Evolutionary conservation across 2,888 invertebrate genomes (phyloP).

Genomic region (Amblyteles armatorius): DNA sequence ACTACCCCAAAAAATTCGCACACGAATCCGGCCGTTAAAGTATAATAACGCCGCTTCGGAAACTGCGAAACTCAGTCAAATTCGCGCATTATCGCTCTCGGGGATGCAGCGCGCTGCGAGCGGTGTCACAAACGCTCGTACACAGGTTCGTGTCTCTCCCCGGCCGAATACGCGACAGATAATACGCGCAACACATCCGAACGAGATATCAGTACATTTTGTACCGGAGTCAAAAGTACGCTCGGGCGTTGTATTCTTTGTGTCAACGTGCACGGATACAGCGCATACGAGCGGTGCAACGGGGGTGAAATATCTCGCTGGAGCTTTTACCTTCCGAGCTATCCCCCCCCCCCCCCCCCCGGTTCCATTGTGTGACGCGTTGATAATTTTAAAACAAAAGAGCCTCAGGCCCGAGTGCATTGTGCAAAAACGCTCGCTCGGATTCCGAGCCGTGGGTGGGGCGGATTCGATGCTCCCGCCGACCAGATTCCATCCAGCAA

Average conservation of each 20-base stretch:
- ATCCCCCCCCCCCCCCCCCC: conserved; percentile 28
- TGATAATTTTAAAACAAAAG: conserved; percentile 84
- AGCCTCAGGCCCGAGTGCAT: conserved; percentile 75
- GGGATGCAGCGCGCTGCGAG: conserved; percentile 15
- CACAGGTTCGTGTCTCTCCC: conserved; percentile 12
- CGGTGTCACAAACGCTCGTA: background rate
- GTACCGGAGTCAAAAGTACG: conserved; percentile 56
- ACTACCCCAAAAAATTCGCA: background rate
- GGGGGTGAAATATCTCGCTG: conserved; percentile 65
- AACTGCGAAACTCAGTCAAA: conserved; percentile 38
- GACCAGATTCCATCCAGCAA: conserved; percentile 41
- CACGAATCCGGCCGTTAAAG: conserved; percentile 14
- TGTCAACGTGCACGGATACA: conserved; percentile 35
- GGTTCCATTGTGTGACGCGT: conserved; percentile 81
- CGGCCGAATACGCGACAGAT: conserved; percentile 5
- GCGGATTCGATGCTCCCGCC: conserved; percentile 48
- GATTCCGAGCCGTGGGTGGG: conserved; percentile 18
- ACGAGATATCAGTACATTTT: conserved; percentile 35
- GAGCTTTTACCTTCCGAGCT: conserved; percentile 54
- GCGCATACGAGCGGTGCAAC: conserved; percentile 15
- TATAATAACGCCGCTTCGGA: conserved; percentile 33
- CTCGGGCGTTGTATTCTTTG: conserved; percentile 62
- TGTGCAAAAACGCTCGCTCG: conserved; percentile 80
- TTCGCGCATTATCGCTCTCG: conserved; percentile 38
- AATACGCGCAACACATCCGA: conserved; percentile 38